A percentile compares a stretch with the other conserved stretches of the same genome.
phyloP scores from a whole-genome alignment of 2,113 vertebrate genomes.

The Dissostichus mawsoni region DNA sequence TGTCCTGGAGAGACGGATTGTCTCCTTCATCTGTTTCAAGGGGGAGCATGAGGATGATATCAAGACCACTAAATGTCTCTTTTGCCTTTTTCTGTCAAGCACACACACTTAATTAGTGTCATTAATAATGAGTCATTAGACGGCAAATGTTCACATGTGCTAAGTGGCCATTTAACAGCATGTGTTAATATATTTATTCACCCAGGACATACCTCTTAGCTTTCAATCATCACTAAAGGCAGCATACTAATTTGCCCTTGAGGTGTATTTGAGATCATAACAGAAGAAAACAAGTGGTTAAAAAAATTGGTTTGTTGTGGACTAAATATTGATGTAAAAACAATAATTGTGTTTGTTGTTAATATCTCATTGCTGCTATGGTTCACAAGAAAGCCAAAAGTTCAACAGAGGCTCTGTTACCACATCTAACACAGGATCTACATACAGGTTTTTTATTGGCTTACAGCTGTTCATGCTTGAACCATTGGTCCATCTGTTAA shows the following conservation, averaged over 20 bases:
- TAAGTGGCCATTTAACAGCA: conserved; percentile 47
- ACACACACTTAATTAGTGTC: background rate
- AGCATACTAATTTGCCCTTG: conserved; percentile 44
- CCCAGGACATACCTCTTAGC: background rate
- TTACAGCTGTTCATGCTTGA: background rate
- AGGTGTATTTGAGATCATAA: conserved; percentile 30
- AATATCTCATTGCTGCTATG: background rate
- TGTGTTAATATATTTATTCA: conserved; percentile 24
- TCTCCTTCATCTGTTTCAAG: conserved; percentile 90
- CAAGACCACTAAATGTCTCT: conserved; percentile 10
- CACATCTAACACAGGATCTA: background rate
- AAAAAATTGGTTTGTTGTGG: background rate
- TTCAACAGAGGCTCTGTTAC: conserved; percentile 18
- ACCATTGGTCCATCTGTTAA: background rate
- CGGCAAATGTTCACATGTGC: conserved; percentile 38
- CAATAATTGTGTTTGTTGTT: background rate
- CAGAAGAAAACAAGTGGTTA: background rate
- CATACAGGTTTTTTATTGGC: no score
- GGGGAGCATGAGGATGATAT: conserved; percentile 21
- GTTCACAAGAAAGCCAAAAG: background rate
- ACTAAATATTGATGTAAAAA: conserved; percentile 23
- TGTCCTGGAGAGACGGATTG: conserved; percentile 88
- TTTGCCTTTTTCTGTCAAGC: background rate
- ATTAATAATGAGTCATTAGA: conserved; percentile 19
- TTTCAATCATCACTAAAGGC: conserved; percentile 43